A percentile compares a stretch with the other conserved stretches of the same genome.
Evolutionary conservation across 2,888 invertebrate genomes (phyloP).

Genomic region (Drosophila barbarae): DNA sequence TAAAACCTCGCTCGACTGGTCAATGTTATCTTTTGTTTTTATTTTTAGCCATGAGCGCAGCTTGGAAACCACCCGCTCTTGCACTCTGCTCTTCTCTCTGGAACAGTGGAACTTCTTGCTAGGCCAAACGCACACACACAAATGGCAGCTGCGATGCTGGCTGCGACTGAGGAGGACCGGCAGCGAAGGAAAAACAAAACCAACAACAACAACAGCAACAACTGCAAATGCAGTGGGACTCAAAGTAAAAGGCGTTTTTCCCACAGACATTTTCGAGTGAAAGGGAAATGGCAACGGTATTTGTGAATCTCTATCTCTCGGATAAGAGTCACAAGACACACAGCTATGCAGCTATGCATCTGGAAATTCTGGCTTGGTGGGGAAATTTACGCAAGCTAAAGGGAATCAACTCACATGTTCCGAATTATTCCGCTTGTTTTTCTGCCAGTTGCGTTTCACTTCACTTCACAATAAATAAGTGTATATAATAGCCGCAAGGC

Average conservation of each 20-base stretch:
- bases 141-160: conserved; percentile 37
- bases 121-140: conserved; percentile 44
- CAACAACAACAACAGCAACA: conserved; percentile 12
- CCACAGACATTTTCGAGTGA: conserved; percentile 51
- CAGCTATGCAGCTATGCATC: conserved; percentile 11
- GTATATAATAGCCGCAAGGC: conserved; percentile 50
- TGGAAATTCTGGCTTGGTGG: conserved; percentile 35
- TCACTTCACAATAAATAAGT: conserved; percentile 43
- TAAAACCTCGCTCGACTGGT: conserved; percentile 44
- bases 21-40: conserved; percentile 42
- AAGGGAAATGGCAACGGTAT: conserved; percentile 51
- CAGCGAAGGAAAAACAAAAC: conserved; percentile 22
- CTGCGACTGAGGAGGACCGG: conserved; percentile 12
- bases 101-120: conserved; percentile 48
- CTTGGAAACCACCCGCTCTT: conserved; percentile 25
- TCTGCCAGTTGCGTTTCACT: conserved; percentile 52
- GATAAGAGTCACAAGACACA: conserved; percentile 11
- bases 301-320: conserved; percentile 9
- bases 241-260: conserved; percentile 70
- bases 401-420: conserved; percentile 48
- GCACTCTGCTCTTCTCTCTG: background rate
- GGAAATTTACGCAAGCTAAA: conserved; percentile 41
- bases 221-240: conserved; percentile 12
- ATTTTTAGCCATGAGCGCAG: conserved; percentile 60
- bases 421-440: conserved; percentile 41